Base-by-base conservation (phyloP, 2,113 vertebrate genomes). In the Muscicapa adusta region DNA sequence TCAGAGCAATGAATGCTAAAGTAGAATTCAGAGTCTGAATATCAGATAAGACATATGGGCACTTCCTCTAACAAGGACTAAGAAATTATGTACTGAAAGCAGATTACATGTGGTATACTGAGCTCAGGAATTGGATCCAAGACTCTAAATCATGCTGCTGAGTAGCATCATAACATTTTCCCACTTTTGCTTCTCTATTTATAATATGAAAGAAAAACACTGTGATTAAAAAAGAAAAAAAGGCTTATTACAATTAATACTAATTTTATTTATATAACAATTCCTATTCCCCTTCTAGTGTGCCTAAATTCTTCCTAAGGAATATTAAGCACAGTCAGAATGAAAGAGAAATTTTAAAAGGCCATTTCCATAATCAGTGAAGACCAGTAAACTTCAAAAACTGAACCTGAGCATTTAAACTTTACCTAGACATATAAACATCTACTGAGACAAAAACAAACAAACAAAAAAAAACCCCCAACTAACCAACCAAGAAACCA, bases 11-110 rank as follows among this genome's bases (percentile, higher is more conserved):
- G 6, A 68, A 43, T 42, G 19, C 14, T 54, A 29, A 51, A 77
- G 58, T 50, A 48, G 23, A 79, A 65, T 67, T 85, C 19, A 50
- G 54, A 70, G 40, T 42, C 26, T 72, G 34, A 81, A 56, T 42
- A 57, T 26, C 20, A 79, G 5, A 6, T 67, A 43, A 54, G 36
- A 60, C 5, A 43, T n/a, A 48, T 0, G 0, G 17, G 14, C 15
- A 19, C 13, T 50, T 81, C 12, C 3, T 36, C 31, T 34, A 66
- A 29, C 24, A 63, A 7, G 14, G 11, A 81, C 50, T 8, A 81
- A 20, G 87, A 78, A 68, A 53, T 19, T 56, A 15, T 23, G 6
- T 51, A 40, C 28, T 78, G 22, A 82, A 76, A 87, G 33, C 56
- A 73, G 40, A 43, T 60, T 85, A 16, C 26, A n/a, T 6, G 2